Conservation (phyloP, 2,888 invertebrate genomes). For the Drosophila ustulata region DNA sequence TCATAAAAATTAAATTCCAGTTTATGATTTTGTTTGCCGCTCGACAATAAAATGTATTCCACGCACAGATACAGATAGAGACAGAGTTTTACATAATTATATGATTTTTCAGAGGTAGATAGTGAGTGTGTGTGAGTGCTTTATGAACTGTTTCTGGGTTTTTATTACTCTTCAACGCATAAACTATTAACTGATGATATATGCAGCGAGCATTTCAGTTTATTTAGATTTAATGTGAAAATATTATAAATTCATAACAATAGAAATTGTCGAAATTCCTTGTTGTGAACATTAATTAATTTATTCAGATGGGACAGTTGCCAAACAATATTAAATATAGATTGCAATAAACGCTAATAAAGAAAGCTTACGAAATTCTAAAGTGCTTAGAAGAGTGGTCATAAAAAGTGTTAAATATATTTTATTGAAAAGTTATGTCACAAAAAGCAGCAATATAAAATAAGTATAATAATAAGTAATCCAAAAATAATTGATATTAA, state of each 20-base stretch:
- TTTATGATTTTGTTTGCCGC: constrained; percentile 40
- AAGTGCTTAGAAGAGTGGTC: no score
- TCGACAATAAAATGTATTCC: constrained; percentile 20
- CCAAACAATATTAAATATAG: constrained; percentile 1
- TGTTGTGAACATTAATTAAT: neutral
- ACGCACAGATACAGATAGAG: neutral
- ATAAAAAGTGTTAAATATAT: no score
- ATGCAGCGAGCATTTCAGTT: neutral
- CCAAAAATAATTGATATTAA: no score
- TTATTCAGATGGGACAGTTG: neutral
- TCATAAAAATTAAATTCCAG: constrained; percentile 39
- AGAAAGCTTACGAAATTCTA: neutral
- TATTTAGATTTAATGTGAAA: constrained; percentile 3
- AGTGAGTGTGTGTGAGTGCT: neutral
- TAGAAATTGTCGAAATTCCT: neutral
- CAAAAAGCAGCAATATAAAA: no score
- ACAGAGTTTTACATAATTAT: constrained; percentile 8
- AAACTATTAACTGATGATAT: constrained; percentile 5
- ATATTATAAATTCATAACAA: neutral
- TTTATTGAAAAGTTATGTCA: no score
- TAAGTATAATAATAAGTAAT: no score
- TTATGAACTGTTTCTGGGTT: constrained; percentile 5
- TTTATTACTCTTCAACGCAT: constrained; percentile 10
- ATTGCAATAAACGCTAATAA: neutral
- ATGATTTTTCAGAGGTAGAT: neutral